Evolutionary conservation across 2,797 vertebrate species (phyloP).

Genomic region (Carapus acus): DNA sequence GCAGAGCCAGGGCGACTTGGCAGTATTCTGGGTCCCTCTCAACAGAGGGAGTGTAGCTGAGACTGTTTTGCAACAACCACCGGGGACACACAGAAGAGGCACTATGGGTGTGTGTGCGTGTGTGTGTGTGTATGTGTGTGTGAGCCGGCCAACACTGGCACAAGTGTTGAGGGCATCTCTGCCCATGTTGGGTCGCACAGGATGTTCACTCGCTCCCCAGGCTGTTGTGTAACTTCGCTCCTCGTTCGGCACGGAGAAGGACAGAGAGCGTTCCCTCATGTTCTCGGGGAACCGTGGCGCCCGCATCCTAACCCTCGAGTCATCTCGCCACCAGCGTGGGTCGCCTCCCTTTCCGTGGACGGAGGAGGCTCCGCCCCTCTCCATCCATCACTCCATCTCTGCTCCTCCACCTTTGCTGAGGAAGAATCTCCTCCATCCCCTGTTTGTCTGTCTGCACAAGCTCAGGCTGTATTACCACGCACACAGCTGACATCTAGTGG

Average conservation of each 20-base stretch:
- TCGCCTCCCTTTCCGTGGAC: slow-evolving; percentile 48
- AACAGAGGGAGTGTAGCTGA: slow-evolving; percentile 27
- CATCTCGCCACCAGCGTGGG: slow-evolving; percentile 47
- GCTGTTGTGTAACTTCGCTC: slow-evolving; percentile 55
- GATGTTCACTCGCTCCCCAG: slow-evolving; percentile 15
- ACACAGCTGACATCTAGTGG: slow-evolving; percentile 66
- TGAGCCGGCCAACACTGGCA: slow-evolving; percentile 15
- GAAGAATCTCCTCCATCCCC: slow-evolving; percentile 19
- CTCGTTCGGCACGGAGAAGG: slow-evolving; percentile 27
- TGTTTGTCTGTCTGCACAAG: slow-evolving; percentile 10
- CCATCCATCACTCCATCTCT: slow-evolving; percentile 24
- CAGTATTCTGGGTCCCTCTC: slow-evolving; percentile 40
- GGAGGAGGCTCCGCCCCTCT: slow-evolving; percentile 25
- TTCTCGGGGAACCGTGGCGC: slow-evolving; percentile 33
- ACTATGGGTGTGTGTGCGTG: slow-evolving; percentile 20
- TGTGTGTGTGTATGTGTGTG: slow-evolving; percentile 16
- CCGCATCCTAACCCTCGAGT: slow-evolving; percentile 27
- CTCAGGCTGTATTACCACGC: slow-evolving; percentile 17
- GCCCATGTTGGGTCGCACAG: slow-evolving; percentile 10
- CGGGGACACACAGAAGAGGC: slow-evolving; percentile 19
- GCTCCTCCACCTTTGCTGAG: slow-evolving; percentile 9
- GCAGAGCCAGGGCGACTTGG: no score
- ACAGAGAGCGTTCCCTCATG: slow-evolving; percentile 31
- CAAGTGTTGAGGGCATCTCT: slow-evolving; percentile 19
- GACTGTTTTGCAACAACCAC: slow-evolving; percentile 46